Evolutionary conservation across 1,140 invertebrate species (phyloP).

Genomic region (Nomia melanderi): DNA sequence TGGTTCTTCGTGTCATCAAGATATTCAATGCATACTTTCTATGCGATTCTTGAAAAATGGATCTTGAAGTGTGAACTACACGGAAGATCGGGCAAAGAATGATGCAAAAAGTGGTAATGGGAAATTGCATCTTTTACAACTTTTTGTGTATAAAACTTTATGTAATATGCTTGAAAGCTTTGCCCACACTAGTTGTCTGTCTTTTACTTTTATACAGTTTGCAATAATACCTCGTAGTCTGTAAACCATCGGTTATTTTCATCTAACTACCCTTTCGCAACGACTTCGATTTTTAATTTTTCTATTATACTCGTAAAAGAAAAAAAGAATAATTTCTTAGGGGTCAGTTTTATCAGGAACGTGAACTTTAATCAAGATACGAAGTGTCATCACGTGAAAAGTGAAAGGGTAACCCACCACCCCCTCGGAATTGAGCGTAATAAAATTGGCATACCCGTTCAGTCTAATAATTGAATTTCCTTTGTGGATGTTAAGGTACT

Average conservation of each 20-base stretch:
- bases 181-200: background rate
- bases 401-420: background rate
- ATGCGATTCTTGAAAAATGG: background rate
- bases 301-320: background rate
- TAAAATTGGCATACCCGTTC: constrained; percentile 19
- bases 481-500: constrained; percentile 3
- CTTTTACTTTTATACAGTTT: background rate
- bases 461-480: constrained; percentile 14
- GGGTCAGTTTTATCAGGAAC: constrained; percentile 2
- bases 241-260: background rate
- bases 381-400: constrained; percentile 8
- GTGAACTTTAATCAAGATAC: background rate
- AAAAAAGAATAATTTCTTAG: background rate
- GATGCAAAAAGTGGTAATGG: constrained; percentile 36
- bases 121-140: background rate
- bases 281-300: background rate
- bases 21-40: background rate
- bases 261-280: background rate
- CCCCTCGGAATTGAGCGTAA: constrained; percentile 7
- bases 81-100: constrained; percentile 14
- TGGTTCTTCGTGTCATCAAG: background rate
- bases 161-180: constrained; percentile 13
- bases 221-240: background rate
- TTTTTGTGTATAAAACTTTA: constrained; percentile 4
- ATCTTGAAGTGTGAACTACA: background rate